These are phyloP conservation scores for Lagopus leucura DNA, from an alignment of 2,113 vertebrate species.

Conservation along the genomic window DNA sequence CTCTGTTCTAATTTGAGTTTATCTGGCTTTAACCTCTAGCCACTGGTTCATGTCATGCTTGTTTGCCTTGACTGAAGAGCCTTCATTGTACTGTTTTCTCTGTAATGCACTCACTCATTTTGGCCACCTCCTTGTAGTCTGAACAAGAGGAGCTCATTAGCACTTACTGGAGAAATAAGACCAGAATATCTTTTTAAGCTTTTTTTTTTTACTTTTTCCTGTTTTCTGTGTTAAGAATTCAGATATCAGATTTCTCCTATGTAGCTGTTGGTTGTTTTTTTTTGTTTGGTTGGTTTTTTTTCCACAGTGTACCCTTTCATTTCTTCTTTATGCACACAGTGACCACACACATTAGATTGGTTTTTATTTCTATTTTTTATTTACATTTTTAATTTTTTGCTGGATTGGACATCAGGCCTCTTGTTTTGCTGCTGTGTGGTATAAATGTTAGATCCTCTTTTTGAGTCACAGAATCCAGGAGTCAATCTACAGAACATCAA, in stretches of 20 bases:
- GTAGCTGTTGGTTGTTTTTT: neutral
- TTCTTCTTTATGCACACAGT: neutral
- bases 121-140: neutral
- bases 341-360: neutral
- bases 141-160: neutral
- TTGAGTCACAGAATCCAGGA: neutral
- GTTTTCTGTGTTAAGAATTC: neutral
- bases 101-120: neutral
- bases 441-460: neutral
- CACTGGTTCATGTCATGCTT: neutral
- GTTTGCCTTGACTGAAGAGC: neutral
- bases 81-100: neutral
- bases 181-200: neutral
- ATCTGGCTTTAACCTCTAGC: neutral
- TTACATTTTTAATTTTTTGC: neutral
- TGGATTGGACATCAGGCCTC: neutral
- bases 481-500: neutral
- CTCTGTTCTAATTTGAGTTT: constrained; percentile 7
- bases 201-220: neutral
- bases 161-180: neutral
- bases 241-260: neutral
- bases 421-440: neutral
- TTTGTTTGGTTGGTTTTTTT: neutral
- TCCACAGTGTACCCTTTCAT: neutral
- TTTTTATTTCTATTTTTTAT: no score